Evolutionary conservation across 37 sponge, comb jelly and placozoan species (phyloP).

Genomic region (Bolinopsis microptera): DNA sequence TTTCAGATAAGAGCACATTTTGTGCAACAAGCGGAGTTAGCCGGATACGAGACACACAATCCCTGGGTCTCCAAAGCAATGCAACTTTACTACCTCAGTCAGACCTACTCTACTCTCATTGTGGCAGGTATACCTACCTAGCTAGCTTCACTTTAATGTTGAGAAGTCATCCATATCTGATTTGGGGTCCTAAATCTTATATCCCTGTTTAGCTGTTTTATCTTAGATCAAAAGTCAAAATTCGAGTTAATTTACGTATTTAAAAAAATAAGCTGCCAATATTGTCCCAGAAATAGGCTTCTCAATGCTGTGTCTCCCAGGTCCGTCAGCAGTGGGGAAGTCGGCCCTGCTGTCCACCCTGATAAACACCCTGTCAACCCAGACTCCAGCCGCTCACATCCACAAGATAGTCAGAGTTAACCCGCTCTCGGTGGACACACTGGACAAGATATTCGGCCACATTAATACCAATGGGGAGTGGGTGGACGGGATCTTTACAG

Average conservation of each 20-base stretch:
- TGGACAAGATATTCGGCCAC: conserved; percentile 71
- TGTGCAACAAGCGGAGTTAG: conserved; percentile 38
- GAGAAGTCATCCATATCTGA: no score
- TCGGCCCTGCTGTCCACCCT: conserved; percentile 41
- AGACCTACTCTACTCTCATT: conserved; percentile 49
- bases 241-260: no score
- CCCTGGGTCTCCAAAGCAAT: conserved; percentile 61
- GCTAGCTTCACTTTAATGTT: no score
- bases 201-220: not conserved
- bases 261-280: not conserved
- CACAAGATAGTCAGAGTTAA: conserved; percentile 68
- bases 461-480: conserved; percentile 70
- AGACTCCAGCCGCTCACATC: conserved; percentile 6
- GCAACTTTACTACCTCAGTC: conserved; percentile 50
- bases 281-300: no score
- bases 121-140: conserved; percentile 48
- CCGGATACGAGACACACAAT: not conserved
- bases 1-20: not conserved
- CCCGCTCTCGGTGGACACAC: conserved; percentile 69
- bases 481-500: conserved; percentile 81
- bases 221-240: not conserved
- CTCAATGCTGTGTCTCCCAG: no score
- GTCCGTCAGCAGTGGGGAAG: conserved; percentile 51
- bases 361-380: conserved; percentile 19
- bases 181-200: no score